Percentiles rank a stretch among this genome's conserved stretches.
Conservation (phyloP, 2,888 invertebrate genomes). For the Pseudoips prasinana region DNA sequence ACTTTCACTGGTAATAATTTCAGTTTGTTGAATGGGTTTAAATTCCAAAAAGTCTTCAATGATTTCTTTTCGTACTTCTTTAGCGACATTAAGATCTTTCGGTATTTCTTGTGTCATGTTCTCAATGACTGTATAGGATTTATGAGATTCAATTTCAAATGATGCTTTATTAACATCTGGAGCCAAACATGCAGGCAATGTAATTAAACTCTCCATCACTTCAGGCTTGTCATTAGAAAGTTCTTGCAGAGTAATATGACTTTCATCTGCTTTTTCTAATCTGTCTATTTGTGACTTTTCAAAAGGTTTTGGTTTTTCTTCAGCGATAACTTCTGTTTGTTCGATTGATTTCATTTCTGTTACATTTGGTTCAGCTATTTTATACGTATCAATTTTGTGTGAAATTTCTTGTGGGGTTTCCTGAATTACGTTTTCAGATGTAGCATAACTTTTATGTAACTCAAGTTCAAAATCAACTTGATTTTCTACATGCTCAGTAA, state of each 20-base stretch:
- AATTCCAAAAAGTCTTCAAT: conserved; percentile 51
- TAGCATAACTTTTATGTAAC: conserved; percentile 51
- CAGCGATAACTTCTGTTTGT: conserved; percentile 44
- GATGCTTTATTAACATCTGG: conserved; percentile 43
- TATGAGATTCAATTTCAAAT: conserved; percentile 48
- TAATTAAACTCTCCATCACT: conserved; percentile 44
- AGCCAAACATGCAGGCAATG: conserved; percentile 32
- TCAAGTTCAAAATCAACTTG: conserved; percentile 41
- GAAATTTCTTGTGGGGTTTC: conserved; percentile 40
- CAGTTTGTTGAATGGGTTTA: conserved; percentile 53
- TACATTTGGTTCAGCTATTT: conserved; percentile 41
- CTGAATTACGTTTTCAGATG: conserved; percentile 45
- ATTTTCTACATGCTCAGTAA: conserved; percentile 35
- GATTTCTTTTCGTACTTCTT: conserved; percentile 61
- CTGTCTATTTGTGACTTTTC: conserved; percentile 21
- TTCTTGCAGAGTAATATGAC: conserved; percentile 46
- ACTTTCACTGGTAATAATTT: conserved; percentile 53
- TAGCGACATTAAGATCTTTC: conserved; percentile 52
- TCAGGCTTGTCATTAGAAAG: conserved; percentile 43
- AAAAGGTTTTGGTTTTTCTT: conserved; percentile 42
- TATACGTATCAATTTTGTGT: conserved; percentile 21
- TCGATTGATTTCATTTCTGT: conserved; percentile 50
- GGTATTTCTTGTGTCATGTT: conserved; percentile 66
- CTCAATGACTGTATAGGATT: conserved; percentile 52
- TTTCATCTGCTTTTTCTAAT: conserved; percentile 46